These are phyloP conservation scores for Sebastes miniatus DNA, from an alignment of 2,797 vertebrate species.

Conservation along the genomic window DNA sequence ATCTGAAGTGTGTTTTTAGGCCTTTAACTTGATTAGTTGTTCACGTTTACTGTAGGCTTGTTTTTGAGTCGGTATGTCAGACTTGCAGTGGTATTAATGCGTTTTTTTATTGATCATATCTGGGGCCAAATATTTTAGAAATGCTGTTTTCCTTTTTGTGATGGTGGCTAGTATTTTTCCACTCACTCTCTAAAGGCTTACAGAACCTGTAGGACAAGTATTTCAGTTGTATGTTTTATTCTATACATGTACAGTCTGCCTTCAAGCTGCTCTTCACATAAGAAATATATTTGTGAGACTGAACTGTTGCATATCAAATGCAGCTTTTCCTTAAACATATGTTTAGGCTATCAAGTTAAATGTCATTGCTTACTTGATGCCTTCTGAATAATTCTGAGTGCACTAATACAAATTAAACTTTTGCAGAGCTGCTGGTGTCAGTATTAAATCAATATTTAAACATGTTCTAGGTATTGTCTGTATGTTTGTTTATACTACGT, in stretches of 20 bases:
- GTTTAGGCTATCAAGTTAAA: neutral
- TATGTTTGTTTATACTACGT: neutral
- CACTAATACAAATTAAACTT: neutral
- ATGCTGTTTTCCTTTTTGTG: neutral
- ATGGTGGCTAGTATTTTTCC: constrained; percentile 59
- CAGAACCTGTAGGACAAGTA: constrained; percentile 60
- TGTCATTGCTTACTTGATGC: neutral
- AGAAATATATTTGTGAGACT: neutral
- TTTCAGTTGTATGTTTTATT: constrained; percentile 11
- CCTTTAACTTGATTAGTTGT: constrained; percentile 12
- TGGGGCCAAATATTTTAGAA: neutral
- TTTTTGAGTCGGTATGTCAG: neutral
- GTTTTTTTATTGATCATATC: neutral
- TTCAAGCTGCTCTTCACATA: neutral
- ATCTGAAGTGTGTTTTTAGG: neutral
- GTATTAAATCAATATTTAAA: neutral
- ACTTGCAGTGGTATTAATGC: neutral
- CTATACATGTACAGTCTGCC: neutral
- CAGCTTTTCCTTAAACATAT: neutral
- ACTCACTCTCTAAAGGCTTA: constrained; percentile 20
- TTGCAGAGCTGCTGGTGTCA: neutral
- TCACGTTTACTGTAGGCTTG: neutral
- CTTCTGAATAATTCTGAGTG: neutral
- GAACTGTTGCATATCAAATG: neutral
- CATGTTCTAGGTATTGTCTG: neutral